Base-by-base conservation (phyloP, 2,888 invertebrate species). In the Thymelicus acteon region DNA sequence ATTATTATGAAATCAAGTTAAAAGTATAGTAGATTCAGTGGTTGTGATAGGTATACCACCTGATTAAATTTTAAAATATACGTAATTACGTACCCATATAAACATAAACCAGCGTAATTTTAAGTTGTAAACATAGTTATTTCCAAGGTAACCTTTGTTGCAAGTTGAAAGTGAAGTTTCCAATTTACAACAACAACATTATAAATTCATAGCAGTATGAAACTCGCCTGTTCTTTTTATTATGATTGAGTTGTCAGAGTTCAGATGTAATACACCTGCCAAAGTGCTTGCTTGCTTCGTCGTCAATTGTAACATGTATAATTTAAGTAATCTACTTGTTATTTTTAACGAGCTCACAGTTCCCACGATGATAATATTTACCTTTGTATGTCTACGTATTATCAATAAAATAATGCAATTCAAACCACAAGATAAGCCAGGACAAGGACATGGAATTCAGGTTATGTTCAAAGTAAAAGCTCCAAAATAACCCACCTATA, bases 141-240 rank as follows among this genome's bases (percentile, higher is more conserved):
- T 24, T 12, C 54, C 54, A 54, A 24, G 54, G 19, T 54, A 24
- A 54, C 19, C 54, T 54, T 54, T 54, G 54, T 54, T 24, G 54
- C 24, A 24, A 24, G 24, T 24, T 54, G 24, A 54, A 54, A 54
- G 54, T 54, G 24, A 54, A 54, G 24, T 24, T 54, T 54, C 7
- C 54, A 54, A 54, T 54, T 54, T 54, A 24, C 12, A 54, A 54
- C 54, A 54, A 54, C 54, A 54, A 54, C 24, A 54, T 54, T 54
- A 54, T 54, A 54, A 54, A 54, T 54, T 54, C 54, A 54, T 54
- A 24, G 54, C 54, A 54, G 24, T 12, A 24, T 54, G 24, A 24
- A 54, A 54, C 54, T 3, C 10, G 54, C 2, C 24, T 5, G 54
- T 19, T 24, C 12, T 24, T 54, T 54, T 54, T 54, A 54, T 24